phyloP scores from a whole-genome alignment of 2,113 vertebrate species.

The Camelus bactrianus region DNA sequence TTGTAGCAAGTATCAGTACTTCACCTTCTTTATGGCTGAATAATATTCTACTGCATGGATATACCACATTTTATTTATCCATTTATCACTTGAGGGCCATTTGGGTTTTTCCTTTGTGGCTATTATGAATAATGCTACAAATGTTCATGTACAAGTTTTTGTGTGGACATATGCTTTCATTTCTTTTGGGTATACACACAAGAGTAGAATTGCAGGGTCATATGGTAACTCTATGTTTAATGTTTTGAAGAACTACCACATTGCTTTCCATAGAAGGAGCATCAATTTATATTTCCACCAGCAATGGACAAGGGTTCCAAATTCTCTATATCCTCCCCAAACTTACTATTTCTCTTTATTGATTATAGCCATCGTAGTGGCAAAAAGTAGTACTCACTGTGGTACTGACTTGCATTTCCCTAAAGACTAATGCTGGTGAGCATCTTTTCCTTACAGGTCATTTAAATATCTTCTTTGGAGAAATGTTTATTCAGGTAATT shows the following conservation, averaged over 20 bases:
- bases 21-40: neutral
- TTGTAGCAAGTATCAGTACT: neutral
- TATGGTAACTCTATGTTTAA: neutral
- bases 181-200: neutral
- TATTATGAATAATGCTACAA: neutral
- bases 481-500: slow-evolving; percentile 28
- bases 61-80: neutral
- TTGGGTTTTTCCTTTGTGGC: neutral
- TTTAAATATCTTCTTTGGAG: neutral
- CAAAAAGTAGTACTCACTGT: neutral
- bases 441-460: slow-evolving; percentile 18
- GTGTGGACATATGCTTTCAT: neutral
- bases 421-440: neutral
- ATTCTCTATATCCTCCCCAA: neutral
- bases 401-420: neutral
- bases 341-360: neutral
- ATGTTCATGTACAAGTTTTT: neutral
- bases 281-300: neutral
- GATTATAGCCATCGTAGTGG: neutral
- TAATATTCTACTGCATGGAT: neutral
- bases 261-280: neutral
- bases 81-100: neutral
- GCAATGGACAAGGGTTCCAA: neutral
- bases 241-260: neutral
- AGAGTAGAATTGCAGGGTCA: neutral